A percentile compares a stretch with the other conserved stretches of the same genome.
Conservation (phyloP, 2,113 vertebrate species). For the Cyprinodon tularosa region DNA sequence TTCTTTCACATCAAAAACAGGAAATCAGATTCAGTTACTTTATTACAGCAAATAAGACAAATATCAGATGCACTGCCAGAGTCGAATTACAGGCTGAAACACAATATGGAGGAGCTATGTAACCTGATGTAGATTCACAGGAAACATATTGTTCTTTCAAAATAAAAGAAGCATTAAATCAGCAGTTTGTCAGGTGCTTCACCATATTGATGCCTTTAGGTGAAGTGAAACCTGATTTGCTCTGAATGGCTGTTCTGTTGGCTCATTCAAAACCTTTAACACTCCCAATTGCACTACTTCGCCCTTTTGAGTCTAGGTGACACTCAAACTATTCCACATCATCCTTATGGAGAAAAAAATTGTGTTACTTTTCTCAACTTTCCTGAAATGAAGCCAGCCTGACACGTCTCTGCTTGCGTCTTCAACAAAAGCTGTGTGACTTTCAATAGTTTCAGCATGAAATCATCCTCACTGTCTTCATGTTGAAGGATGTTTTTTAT, state of each 20-base stretch:
- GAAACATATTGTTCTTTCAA: background rate
- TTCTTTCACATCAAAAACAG: background rate
- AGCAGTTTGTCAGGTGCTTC: background rate
- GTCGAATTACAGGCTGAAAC: conserved; percentile 8
- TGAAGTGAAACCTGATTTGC: background rate
- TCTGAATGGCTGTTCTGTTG: too few species aligned
- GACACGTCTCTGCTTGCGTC: conserved; percentile 25
- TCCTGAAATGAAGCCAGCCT: background rate
- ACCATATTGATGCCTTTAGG: background rate
- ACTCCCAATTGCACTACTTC: too few species aligned
- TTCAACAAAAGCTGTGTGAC: conserved; percentile 4
- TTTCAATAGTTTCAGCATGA: conserved; percentile 22
- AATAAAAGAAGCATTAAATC: background rate
- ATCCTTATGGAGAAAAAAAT: conserved; percentile 33
- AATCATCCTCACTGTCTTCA: conserved; percentile 2
- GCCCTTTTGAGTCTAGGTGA: background rate
- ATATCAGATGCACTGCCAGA: conserved; percentile 1
- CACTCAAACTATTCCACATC: background rate
- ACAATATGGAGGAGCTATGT: background rate
- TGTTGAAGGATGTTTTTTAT: background rate
- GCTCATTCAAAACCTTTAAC: too few species aligned
- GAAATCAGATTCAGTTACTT: background rate
- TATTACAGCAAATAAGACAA: background rate
- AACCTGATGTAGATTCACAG: background rate
- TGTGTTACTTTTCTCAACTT: background rate